These are phyloP conservation scores for Oasisia sp. DNA, from an alignment of 2,888 invertebrate genomes.

Conservation along the genomic window DNA sequence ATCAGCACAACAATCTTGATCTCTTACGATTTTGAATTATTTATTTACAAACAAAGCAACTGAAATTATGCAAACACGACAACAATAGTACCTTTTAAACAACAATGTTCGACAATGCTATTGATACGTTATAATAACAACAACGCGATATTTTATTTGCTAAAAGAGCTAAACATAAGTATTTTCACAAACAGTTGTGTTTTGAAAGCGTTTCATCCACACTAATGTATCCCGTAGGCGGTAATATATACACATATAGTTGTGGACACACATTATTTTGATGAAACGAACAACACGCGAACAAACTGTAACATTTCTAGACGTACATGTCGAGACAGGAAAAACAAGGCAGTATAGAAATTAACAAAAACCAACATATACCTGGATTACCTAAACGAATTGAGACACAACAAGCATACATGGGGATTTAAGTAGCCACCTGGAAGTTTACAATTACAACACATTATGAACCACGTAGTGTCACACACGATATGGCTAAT, in stretches of 20 bases:
- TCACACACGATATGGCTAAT: neutral
- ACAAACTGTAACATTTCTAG: neutral
- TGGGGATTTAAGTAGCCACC: neutral
- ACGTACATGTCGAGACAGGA: neutral
- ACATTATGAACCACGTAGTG: neutral
- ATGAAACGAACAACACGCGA: neutral
- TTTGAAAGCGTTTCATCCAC: neutral
- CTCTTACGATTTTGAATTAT: too few relatives aligned
- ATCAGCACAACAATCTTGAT: neutral
- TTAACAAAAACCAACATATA: too few relatives aligned
- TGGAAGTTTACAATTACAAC: neutral
- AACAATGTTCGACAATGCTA: too few relatives aligned
- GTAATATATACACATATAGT: neutral
- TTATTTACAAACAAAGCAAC: too few relatives aligned
- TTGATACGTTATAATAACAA: too few relatives aligned
- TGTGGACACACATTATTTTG: neutral
- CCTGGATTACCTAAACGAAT: neutral
- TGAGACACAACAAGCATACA: neutral
- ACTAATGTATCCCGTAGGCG: neutral
- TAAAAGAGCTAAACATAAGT: neutral
- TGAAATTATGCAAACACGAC: too few relatives aligned
- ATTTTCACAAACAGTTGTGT: neutral
- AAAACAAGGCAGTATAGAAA: neutral
- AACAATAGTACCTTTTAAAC: too few relatives aligned
- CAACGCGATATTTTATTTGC: too few relatives aligned